Base-by-base conservation (phyloP, 2,113 vertebrate species). In the Trichechus manatus region DNA sequence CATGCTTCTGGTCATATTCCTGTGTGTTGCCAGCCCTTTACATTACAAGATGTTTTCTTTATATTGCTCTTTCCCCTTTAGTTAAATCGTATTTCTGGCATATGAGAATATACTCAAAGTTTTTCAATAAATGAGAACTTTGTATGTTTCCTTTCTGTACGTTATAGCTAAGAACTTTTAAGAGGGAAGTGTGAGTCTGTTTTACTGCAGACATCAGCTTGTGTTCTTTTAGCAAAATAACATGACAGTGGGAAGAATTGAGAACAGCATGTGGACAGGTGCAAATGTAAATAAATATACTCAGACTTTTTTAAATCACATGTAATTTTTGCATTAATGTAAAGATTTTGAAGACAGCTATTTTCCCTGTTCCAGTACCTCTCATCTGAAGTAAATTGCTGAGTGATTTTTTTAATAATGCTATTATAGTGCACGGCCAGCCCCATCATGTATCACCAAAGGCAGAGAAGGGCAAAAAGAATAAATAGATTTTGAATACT, bases 11-110 rank as follows among this genome's bases (percentile, higher is more conserved):
- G 33, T 75, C 27, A 56, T 75, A n/a, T 44, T 83, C 8, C 3
- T 11, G 8, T 53, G 80, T 22, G 36, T 25, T 33, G 0, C 10
- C 31, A 82, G 11, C 9, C 66, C 63, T 94, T 85, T 74, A 59
- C 74, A 90, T 74, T 27, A 59, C 22, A 80, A 92, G 44, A 1
- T 36, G 4, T 80, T 80, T 81, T 64, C 64, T 93, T 92, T 56
- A 27, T 78, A 78, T 88, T 78, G 23, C 27, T 84, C 77, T 72
- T 20, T 1, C 4, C 9, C 2, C 8, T 74, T 47, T 47, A 59
- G 31, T 88, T 93, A 95, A 94, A 44, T 77, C 31, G 13, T 33
- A 77, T 85, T 87, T 59, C 36, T 93, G 64, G 9, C 39, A 89
- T 56, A 79, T 39, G 79, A 6, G 2, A 11, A 78, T 36, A 33